Conservation (phyloP, 2,888 invertebrate genomes). For the Pristionchus mayeri region DNA sequence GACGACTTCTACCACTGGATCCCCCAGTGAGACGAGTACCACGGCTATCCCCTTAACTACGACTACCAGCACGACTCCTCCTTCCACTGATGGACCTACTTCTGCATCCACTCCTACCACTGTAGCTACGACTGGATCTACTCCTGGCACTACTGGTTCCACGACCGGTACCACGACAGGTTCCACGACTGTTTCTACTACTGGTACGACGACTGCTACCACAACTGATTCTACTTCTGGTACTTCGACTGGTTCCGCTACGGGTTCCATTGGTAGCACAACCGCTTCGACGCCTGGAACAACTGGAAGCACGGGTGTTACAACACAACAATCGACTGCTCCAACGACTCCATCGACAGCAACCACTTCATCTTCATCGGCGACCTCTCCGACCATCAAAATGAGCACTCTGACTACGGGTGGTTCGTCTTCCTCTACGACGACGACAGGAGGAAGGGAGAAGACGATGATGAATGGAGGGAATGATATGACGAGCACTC, state of each 20-base stretch:
- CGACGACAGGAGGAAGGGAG: background rate
- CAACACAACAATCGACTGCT: too few species aligned
- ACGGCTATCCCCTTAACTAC: background rate
- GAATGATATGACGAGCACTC: too few species aligned
- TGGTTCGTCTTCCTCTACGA: background rate
- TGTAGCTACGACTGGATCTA: background rate
- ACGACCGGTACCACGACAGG: background rate
- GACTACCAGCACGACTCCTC: background rate
- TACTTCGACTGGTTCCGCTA: background rate
- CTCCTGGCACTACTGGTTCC: too few species aligned
- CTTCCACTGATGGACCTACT: background rate
- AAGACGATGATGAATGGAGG: too few species aligned
- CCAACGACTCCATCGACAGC: background rate
- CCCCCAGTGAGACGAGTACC: too few species aligned
- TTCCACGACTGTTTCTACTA: background rate
- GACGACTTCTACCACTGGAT: background rate
- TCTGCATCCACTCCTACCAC: background rate
- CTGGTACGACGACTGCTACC: background rate
- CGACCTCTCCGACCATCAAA: background rate
- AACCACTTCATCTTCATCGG: background rate
- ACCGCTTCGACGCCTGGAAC: background rate
- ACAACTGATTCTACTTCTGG: background rate
- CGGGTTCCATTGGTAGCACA: background rate
- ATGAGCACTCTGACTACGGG: background rate
- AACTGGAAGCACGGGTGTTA: background rate